Conservation (phyloP, 2,888 invertebrate species). For the Ariolimax columbianus region DNA sequence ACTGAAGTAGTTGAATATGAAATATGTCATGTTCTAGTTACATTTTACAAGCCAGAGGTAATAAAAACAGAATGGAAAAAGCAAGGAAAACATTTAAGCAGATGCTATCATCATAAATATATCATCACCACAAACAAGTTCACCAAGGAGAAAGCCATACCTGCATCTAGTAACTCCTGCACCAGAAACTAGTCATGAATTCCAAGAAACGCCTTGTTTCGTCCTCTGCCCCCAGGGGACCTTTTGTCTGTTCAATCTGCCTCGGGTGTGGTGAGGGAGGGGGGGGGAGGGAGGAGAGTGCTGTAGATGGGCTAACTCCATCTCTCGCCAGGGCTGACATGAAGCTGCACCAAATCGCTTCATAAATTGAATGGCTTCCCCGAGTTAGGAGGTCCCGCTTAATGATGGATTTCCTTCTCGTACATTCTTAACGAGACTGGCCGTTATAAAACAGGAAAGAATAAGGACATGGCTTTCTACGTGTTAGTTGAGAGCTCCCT, state of each 20-base stretch:
- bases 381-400: conserved; percentile 8
- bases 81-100: too few relatives aligned
- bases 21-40: too few relatives aligned
- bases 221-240: neutral
- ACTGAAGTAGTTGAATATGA: too few relatives aligned
- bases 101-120: neutral
- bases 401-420: neutral
- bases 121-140: neutral
- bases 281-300: too few relatives aligned
- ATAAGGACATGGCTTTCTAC: neutral
- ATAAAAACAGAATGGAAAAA: too few relatives aligned
- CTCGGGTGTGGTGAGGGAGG: neutral
- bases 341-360: neutral
- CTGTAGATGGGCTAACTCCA: neutral
- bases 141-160: neutral
- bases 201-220: neutral
- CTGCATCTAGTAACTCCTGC: neutral
- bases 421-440: neutral
- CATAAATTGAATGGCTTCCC: conserved; percentile 1
- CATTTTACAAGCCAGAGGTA: too few relatives aligned
- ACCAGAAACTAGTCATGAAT: neutral
- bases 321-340: neutral
- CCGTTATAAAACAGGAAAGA: neutral
- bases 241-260: neutral
- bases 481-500: too few relatives aligned